phyloP scores from a whole-genome alignment of 2,113 vertebrate genomes.

The Microcebus ravelobensis region DNA sequence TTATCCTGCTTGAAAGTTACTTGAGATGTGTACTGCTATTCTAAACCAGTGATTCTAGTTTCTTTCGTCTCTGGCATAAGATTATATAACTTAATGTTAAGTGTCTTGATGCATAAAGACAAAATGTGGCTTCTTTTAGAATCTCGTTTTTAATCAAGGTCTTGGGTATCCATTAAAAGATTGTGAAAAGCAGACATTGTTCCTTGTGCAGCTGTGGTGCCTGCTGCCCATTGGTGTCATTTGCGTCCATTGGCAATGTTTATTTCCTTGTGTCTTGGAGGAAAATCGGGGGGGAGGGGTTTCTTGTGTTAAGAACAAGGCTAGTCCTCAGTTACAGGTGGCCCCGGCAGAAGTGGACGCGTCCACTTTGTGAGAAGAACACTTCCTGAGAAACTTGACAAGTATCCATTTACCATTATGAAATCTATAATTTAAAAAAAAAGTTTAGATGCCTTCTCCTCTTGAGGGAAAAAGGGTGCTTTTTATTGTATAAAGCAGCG shows the following conservation, averaged over 20 bases:
- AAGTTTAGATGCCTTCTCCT: constrained; percentile 87
- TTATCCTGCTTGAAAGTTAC: constrained; percentile 84
- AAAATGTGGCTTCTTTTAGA: constrained; percentile 79
- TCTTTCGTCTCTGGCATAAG: constrained; percentile 82
- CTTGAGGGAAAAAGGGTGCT: constrained; percentile 88
- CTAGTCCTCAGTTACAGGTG: constrained; percentile 56
- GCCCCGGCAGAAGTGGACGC: constrained; percentile 73
- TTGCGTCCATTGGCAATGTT: constrained; percentile 43
- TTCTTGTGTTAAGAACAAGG: constrained; percentile 54
- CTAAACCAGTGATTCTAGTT: constrained; percentile 81
- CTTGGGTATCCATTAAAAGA: constrained; percentile 74
- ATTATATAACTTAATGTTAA: constrained; percentile 80
- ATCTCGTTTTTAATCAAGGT: constrained; percentile 67
- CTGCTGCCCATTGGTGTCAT: constrained; percentile 73
- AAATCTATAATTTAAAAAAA: constrained; percentile 80
- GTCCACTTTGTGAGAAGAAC: constrained; percentile 80
- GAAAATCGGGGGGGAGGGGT: constrained; percentile 62
- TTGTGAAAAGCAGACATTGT: constrained; percentile 69
- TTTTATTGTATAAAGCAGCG: constrained; percentile 85
- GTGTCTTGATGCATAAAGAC: constrained; percentile 82
- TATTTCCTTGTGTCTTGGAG: constrained; percentile 67
- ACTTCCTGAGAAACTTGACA: constrained; percentile 96
- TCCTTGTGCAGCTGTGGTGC: constrained; percentile 72
- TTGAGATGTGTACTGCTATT: constrained; percentile 81
- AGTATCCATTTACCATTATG: constrained; percentile 83